Evolutionary conservation across 2,888 invertebrate species (phyloP).

Genomic region (Acrobasis consociella): DNA sequence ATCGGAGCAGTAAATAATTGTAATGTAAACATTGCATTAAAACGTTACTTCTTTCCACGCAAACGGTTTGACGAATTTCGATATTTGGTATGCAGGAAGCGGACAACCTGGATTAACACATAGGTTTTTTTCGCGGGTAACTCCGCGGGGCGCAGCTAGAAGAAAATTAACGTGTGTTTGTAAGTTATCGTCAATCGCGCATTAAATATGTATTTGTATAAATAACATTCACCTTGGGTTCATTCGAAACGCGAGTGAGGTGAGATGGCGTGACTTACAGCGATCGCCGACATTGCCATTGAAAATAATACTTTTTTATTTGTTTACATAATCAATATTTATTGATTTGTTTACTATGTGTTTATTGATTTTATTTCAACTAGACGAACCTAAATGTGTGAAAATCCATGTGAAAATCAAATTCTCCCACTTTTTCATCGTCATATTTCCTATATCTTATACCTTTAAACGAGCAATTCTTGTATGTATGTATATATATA

Average conservation of each 20-base stretch:
- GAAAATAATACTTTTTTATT: constrained; percentile 24
- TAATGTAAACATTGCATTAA: constrained; percentile 54
- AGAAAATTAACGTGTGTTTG: not conserved
- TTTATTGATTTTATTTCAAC: not conserved
- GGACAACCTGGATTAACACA: no score
- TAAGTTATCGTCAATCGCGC: constrained; percentile 33
- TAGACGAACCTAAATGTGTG: no score
- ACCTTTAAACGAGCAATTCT: no score
- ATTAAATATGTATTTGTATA: constrained; percentile 24
- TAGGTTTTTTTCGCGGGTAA: no score
- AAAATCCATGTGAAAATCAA: no score
- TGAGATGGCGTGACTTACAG: constrained; percentile 38
- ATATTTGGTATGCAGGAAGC: no score
- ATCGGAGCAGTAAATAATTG: constrained; percentile 52
- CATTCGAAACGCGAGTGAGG: constrained; percentile 31
- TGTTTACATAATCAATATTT: not conserved
- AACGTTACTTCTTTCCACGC: no score
- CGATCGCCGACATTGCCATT: constrained; percentile 32
- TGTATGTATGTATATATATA: no score
- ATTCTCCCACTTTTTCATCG: no score
- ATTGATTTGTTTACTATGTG: not conserved
- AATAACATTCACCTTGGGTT: constrained; percentile 31
- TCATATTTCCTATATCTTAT: no score
- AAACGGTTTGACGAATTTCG: no score
- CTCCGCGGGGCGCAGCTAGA: no score